Evolutionary conservation across 2,797 vertebrate genomes (phyloP).

Genomic region (Enoplosus armatus): DNA sequence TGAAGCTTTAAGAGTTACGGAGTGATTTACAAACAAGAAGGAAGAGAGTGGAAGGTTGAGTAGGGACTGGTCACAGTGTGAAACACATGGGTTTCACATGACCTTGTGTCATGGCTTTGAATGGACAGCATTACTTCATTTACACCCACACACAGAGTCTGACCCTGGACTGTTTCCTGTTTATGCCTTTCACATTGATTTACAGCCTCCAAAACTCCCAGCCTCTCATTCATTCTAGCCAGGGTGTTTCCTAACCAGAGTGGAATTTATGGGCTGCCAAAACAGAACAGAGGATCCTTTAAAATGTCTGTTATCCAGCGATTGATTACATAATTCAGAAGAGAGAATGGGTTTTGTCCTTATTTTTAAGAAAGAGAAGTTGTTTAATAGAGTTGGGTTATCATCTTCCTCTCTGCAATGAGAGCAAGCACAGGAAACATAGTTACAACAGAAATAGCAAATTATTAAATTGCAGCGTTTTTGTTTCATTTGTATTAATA

Average conservation of each 20-base stretch:
- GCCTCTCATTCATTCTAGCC: neutral
- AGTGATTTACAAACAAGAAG: neutral
- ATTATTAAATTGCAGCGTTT: neutral
- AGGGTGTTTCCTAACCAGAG: neutral
- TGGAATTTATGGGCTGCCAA: no score
- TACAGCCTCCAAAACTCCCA: neutral
- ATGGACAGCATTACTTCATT: no score
- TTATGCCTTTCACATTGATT: constrained; percentile 1
- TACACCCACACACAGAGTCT: no score
- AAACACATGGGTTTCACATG: neutral
- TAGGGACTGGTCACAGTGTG: neutral
- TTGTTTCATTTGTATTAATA: neutral
- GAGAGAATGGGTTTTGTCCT: neutral
- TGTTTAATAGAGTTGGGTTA: neutral
- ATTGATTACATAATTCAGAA: neutral
- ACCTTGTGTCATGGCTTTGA: neutral
- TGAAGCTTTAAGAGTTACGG: neutral
- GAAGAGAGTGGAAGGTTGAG: no score
- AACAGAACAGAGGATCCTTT: neutral
- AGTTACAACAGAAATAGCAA: neutral
- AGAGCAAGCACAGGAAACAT: neutral
- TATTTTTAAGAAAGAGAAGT: neutral
- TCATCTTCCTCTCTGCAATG: neutral
- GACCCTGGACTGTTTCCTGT: neutral
- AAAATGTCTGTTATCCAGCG: neutral